Base-by-base conservation (phyloP, 1,140 invertebrate species). In the Lutraria rhynchaena region DNA sequence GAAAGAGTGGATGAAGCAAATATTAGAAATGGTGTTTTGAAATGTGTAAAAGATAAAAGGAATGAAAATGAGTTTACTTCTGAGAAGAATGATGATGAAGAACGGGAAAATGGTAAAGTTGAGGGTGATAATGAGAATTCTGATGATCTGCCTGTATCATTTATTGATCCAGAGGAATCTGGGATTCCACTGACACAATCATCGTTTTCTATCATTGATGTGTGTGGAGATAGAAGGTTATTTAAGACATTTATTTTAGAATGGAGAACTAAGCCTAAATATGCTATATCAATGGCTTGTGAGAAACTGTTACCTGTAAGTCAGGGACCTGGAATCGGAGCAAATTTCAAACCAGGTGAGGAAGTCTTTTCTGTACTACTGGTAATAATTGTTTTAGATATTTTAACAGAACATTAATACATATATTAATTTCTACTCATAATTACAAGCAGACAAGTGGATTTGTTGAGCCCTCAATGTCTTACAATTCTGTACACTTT, bases 131-230 rank as follows among this genome's bases (percentile, higher is more conserved):
- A 71, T 15, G 65, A 71, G 31, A 27, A 78, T 49, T 61, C 63
- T 61, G 73, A 71, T 41, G 49, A 44, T 60, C n/a, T 75, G 51
- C 61, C 69, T 22, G 67, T 74, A 1, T 81, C 80, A 13, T 70
- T 81, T 35, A 80, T 87, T 29, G 80, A 82, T 37, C 83, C 83
- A n/a, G 70, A 85, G 49, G 49, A 80, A 13, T 74, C 77, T 7
- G 78, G 74, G 24, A 80, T 84, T 11, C 81, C 83, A 11, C 46
- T 78, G 7, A 88, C 88, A 11, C 89, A 90, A 75, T 84, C 80
- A 33, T 83, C 85, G 5, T 90, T 93, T 51, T 88, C 89, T 11
- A 92, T 93, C 65, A 91, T 93, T 76, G 92, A 93, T 87, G 92
- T 93, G 2, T 90, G 91, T 76, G 85, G 89, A 22, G 83, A 92